Percentiles rank a stretch among this genome's conserved stretches.
Evolutionary conservation across 2,797 vertebrate species (phyloP).

Genomic region (Prionace glauca): DNA sequence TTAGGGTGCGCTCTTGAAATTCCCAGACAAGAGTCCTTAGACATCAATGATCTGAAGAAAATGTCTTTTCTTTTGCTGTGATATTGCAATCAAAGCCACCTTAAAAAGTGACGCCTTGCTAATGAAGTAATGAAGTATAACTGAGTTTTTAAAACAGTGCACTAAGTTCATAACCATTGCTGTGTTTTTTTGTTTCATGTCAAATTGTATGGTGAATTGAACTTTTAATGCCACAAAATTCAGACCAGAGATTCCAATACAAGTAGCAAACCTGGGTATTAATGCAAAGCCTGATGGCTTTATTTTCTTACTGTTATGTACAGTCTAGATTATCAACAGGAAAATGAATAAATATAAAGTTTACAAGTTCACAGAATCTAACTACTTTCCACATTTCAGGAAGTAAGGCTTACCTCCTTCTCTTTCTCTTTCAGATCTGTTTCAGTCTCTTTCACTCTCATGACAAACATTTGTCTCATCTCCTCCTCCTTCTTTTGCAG

Average conservation of each 20-base stretch:
- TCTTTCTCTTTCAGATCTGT: constrained; percentile 94
- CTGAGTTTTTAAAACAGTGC: not conserved
- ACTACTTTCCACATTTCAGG: not conserved
- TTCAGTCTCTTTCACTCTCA: constrained; percentile 96
- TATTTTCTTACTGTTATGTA: not conserved
- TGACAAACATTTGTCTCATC: constrained; percentile 98
- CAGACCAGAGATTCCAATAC: not conserved
- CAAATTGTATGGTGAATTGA: not conserved
- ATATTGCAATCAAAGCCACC: not conserved
- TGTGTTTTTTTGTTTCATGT: not conserved
- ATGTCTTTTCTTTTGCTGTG: not conserved
- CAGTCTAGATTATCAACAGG: not conserved
- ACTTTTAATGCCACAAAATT: not conserved
- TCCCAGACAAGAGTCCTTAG: not conserved
- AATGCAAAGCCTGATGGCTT: not conserved
- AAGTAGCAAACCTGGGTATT: not conserved
- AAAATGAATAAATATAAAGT: not conserved
- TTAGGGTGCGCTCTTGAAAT: not conserved
- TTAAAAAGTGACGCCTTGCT: not conserved
- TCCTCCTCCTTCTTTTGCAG: constrained; percentile 94
- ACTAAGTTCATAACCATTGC: not conserved
- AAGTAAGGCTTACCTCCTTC: constrained; percentile 70
- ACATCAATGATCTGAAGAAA: not conserved
- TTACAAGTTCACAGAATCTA: not conserved
- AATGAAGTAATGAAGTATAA: not conserved